Conservation (phyloP, 1,140 invertebrate species). For the Thalassaphorura encarpata region DNA sequence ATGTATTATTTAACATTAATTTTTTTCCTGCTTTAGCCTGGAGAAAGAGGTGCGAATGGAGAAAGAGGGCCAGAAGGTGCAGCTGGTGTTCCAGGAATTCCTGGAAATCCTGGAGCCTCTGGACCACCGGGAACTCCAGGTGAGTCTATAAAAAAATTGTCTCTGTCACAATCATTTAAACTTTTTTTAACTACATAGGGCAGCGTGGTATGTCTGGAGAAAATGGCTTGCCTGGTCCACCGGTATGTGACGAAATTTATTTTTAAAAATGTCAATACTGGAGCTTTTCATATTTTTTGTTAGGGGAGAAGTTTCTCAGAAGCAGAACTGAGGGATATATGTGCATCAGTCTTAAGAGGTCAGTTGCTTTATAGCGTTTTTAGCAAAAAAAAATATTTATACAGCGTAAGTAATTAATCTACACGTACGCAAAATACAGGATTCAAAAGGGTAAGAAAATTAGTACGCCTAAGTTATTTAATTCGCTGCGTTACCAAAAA, state of each 20-base stretch:
- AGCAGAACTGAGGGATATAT: slow-evolving; percentile 46
- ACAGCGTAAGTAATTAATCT: too few species aligned
- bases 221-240: slow-evolving; percentile 46
- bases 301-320: slow-evolving; percentile 44
- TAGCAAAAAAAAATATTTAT: too few species aligned
- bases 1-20: neutral
- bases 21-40: slow-evolving; percentile 35
- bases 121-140: slow-evolving; percentile 40
- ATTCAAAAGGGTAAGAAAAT: too few species aligned
- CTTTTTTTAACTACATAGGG: neutral
- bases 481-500: too few species aligned
- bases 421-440: too few species aligned
- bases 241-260: too few species aligned
- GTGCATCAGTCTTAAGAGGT: slow-evolving; percentile 46
- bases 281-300: slow-evolving; percentile 26
- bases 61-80: slow-evolving; percentile 40
- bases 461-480: too few species aligned
- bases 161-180: neutral
- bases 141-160: slow-evolving; percentile 2
- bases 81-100: slow-evolving; percentile 31
- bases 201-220: slow-evolving; percentile 39
- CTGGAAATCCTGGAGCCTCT: slow-evolving; percentile 33
- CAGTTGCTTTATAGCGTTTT: too few species aligned
- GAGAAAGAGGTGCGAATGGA: slow-evolving; percentile 44
- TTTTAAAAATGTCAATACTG: too few species aligned